These are phyloP conservation scores for Lasioglossum oenotherae DNA, from an alignment of 2,888 invertebrate genomes.

Conservation along the genomic window DNA sequence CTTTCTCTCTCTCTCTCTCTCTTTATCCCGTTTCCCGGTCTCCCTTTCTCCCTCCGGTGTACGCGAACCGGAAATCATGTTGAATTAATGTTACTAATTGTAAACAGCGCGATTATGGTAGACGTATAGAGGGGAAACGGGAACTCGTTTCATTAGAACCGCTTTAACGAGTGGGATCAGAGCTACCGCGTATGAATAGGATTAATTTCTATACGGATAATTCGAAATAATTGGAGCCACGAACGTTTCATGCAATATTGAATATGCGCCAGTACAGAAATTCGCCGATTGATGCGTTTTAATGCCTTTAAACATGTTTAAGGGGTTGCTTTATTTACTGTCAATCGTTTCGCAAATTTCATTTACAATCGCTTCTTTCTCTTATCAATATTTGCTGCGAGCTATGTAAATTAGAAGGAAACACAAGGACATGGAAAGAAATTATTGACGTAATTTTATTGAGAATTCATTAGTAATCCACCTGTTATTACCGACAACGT, in stretches of 20 bases:
- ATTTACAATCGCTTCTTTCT: not conserved
- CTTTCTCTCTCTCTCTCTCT: slow-evolving; percentile 50
- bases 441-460: no score
- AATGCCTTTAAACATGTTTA: slow-evolving; percentile 31
- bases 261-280: slow-evolving; percentile 27
- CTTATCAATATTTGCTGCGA: not conserved
- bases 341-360: not conserved
- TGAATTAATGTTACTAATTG: slow-evolving; percentile 74
- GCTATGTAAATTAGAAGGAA: not conserved
- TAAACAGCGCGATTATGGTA: slow-evolving; percentile 69
- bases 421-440: not conserved
- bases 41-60: slow-evolving; percentile 30
- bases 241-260: slow-evolving; percentile 43
- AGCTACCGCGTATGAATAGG: slow-evolving; percentile 68
- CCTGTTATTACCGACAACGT: slow-evolving; percentile 8
- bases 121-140: slow-evolving; percentile 47
- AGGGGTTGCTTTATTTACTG: slow-evolving; percentile 9
- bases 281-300: slow-evolving; percentile 44
- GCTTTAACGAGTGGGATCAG: slow-evolving; percentile 66
- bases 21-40: slow-evolving; percentile 3
- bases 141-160: slow-evolving; percentile 60
- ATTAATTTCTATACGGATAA: slow-evolving; percentile 70
- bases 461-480: not conserved
- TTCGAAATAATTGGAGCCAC: slow-evolving; percentile 65
- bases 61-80: slow-evolving; percentile 62